Evolutionary conservation across 2,888 invertebrate genomes (phyloP).

Genomic region (Hetaerina titia): DNA sequence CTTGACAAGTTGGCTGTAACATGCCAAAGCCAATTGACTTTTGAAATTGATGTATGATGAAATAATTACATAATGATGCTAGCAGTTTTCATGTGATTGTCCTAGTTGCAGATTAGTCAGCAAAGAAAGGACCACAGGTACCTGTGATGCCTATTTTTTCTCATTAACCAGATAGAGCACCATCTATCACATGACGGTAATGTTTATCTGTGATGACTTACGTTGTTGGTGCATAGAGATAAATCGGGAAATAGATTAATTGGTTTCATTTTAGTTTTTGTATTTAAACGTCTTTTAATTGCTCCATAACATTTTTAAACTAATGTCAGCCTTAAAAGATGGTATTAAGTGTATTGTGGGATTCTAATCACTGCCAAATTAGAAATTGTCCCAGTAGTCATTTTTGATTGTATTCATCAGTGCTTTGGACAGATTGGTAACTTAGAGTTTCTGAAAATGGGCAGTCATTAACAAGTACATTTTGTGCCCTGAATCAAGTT

Average conservation of each 20-base stretch:
- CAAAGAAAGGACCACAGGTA: conserved; percentile 56
- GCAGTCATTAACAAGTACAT: conserved; percentile 12
- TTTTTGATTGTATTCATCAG: conserved; percentile 18
- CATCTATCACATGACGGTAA: conserved; percentile 28
- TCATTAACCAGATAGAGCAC: background rate
- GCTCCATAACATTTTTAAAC: background rate
- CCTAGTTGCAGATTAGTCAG: conserved; percentile 19
- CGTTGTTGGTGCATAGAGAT: conserved; percentile 49
- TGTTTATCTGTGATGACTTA: conserved; percentile 53
- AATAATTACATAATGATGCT: background rate
- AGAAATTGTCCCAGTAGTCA: conserved; percentile 22
- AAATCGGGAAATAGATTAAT: background rate
- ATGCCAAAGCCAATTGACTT: background rate
- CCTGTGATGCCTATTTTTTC: conserved; percentile 51
- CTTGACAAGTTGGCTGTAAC: background rate
- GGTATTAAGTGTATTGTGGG: conserved; percentile 3
- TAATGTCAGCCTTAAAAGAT: conserved; percentile 47
- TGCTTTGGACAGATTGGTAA: conserved; percentile 32
- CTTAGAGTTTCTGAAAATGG: background rate
- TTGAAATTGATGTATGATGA: background rate
- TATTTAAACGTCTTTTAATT: background rate
- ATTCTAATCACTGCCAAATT: conserved; percentile 55
- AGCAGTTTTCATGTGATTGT: conserved; percentile 42
- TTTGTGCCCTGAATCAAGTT: conserved; percentile 11
- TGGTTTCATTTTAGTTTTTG: background rate